Evolutionary conservation across 2,888 invertebrate genomes (phyloP), one percentile per base, ranked within the genome.

Genomic region (Cynaeus angustus): DNA sequence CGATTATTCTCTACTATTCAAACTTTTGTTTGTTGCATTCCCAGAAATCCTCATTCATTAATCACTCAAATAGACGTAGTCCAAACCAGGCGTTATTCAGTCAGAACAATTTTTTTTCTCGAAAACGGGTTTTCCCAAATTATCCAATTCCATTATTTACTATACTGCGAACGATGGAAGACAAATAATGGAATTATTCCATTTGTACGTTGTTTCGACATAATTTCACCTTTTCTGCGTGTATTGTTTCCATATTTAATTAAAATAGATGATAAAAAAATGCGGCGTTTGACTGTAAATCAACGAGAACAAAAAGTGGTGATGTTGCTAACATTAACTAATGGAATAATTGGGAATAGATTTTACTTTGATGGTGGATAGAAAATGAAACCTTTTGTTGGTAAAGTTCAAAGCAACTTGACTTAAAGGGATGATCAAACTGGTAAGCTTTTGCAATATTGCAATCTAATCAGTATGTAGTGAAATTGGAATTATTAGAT

Each of bases 21-120:
- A 55, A 52, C 53, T 55, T 55, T 37, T 38, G 53, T 55, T 55
- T 38, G 16, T 55, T 55, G 38, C 16, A 38, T 38, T 8, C 37
- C 53, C 37, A 38, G 37, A 55, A 58, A 58, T 58, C 41, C 28
- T 43, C 43, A 28, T 58, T 43, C 56, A 58, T 58, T 58, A 58
- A 58, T 58, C 56, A 43, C 14, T 5, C 10, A 38, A 58, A 58
- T 58, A 43, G 28, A 1, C 43, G 56, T 26, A 13, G 56, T 58
- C 56, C 10, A 58, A 58, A 58, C 26, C 56, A 58, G 56, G 43
- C 43, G 43, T 58, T 58, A 58, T 58, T 58, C 38, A 45, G 43
- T 43, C 12, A 13, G 26, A 43, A 10, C 28, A 12, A 10, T 9
- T 56, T 58, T 21, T 58, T 58, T 58, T 58, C 43, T 58, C 12